phyloP scores from a whole-genome alignment of 2,113 vertebrate species.

The Perognathus longimembris region DNA sequence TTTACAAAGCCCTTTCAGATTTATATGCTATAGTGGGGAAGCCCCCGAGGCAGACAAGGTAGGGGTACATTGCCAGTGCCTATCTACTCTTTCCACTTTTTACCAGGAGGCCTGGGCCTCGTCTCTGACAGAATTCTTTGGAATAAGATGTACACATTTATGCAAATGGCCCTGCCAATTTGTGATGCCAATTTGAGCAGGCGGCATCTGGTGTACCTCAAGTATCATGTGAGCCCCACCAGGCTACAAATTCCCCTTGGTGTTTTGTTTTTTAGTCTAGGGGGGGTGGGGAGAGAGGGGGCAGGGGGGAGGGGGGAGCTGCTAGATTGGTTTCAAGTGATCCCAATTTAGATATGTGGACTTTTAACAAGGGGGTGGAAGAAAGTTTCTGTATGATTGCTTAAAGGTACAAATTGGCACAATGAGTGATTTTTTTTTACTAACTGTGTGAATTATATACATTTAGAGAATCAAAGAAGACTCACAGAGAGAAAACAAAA shows the following conservation, averaged over 20 bases:
- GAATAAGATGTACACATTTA: conserved; percentile 23
- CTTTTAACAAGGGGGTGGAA: background rate
- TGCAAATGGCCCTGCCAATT: conserved; percentile 46
- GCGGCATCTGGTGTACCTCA: conserved; percentile 48
- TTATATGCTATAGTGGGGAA: background rate
- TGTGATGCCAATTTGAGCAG: background rate
- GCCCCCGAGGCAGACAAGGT: background rate
- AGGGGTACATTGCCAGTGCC: too few species aligned
- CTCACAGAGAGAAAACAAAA: background rate
- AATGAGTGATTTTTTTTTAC: conserved; percentile 47
- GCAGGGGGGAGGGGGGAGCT: too few species aligned
- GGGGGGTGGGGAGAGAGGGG: background rate
- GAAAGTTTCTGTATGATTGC: conserved; percentile 19
- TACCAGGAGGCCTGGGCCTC: background rate
- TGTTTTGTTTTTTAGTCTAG: conserved; percentile 60
- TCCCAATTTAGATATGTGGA: conserved; percentile 61
- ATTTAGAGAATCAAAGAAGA: conserved; percentile 18
- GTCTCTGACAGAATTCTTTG: conserved; percentile 34
- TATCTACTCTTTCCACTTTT: background rate
- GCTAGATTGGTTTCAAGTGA: conserved; percentile 65
- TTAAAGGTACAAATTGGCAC: conserved; percentile 27
- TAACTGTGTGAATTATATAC: conserved; percentile 37
- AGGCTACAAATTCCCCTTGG: background rate
- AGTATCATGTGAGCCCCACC: conserved; percentile 8
- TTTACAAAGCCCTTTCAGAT: conserved; percentile 14